Conservation (phyloP, 1,140 invertebrate genomes). For the Drosophila ananassae region DNA sequence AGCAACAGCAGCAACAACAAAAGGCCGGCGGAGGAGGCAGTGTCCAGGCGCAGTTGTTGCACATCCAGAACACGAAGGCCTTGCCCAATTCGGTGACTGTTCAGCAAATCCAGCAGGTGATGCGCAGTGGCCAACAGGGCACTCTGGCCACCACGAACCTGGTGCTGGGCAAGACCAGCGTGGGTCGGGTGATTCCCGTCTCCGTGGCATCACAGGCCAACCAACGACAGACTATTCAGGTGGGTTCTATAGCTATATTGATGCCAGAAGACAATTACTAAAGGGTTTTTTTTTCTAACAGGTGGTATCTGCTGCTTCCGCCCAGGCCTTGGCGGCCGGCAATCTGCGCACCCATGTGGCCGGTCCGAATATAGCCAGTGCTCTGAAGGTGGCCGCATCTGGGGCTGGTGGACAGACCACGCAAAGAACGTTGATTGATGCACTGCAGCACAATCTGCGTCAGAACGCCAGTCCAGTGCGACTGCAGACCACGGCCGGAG, state of each 20-base stretch:
- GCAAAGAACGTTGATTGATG: constrained; percentile 84
- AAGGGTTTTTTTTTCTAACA: constrained; percentile 29
- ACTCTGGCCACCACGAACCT: constrained; percentile 60
- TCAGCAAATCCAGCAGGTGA: constrained; percentile 91
- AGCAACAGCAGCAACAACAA: constrained; percentile 60
- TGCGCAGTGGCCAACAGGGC: constrained; percentile 86
- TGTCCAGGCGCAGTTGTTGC: constrained; percentile 76
- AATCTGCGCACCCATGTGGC: constrained; percentile 83
- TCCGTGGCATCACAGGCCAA: constrained; percentile 80
- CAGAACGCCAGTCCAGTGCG: constrained; percentile 84
- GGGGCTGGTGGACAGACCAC: constrained; percentile 70
- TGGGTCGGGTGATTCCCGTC: constrained; percentile 81
- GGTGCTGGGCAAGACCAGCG: constrained; percentile 81
- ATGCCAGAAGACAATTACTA: not conserved
- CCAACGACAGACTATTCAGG: constrained; percentile 82
- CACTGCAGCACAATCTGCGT: constrained; percentile 84
- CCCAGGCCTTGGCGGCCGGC: constrained; percentile 84
- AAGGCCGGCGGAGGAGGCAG: constrained; percentile 49
- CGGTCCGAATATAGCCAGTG: constrained; percentile 83
- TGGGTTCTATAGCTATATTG: constrained; percentile 19
- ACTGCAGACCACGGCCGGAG: constrained; percentile 84
- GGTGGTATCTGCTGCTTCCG: constrained; percentile 85
- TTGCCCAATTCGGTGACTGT: constrained; percentile 88
- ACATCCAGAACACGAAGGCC: constrained; percentile 85
- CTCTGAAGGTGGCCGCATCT: constrained; percentile 84